phyloP scores from a whole-genome alignment of 35 echinoderm and acorn worm species.

The Lytechinus pictus region DNA sequence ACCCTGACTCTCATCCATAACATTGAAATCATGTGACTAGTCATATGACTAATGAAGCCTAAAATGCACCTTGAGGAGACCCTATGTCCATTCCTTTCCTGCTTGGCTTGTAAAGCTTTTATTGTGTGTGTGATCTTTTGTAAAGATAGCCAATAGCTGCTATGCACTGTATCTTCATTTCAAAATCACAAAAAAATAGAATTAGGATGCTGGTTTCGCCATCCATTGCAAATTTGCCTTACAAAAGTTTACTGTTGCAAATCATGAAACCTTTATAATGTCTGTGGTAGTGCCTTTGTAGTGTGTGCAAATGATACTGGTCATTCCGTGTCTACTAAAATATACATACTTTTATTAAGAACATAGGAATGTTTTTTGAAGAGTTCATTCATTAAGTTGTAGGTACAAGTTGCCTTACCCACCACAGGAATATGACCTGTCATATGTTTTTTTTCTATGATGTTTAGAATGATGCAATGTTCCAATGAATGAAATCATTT shows the following conservation, averaged over 20 bases:
- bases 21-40: neutral
- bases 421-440: too few species aligned
- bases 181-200: neutral
- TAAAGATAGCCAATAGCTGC: neutral
- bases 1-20: neutral
- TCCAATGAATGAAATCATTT: too few species aligned
- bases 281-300: neutral
- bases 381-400: too few species aligned
- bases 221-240: neutral
- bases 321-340: neutral
- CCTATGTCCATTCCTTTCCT: too few species aligned
- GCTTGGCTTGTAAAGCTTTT: neutral
- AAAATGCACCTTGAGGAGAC: too few species aligned
- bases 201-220: neutral
- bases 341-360: neutral
- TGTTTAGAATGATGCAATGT: too few species aligned
- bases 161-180: too few species aligned
- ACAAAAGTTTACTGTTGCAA: neutral
- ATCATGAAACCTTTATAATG: neutral
- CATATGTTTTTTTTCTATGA: too few species aligned
- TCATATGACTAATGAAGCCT: too few species aligned
- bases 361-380: neutral
- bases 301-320: neutral
- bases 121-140: neutral
- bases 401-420: too few species aligned